Percentiles rank a stretch among this genome's conserved stretches.
phyloP scores from a whole-genome alignment of 1,140 invertebrate species.

The Diorhabda sublineata region DNA sequence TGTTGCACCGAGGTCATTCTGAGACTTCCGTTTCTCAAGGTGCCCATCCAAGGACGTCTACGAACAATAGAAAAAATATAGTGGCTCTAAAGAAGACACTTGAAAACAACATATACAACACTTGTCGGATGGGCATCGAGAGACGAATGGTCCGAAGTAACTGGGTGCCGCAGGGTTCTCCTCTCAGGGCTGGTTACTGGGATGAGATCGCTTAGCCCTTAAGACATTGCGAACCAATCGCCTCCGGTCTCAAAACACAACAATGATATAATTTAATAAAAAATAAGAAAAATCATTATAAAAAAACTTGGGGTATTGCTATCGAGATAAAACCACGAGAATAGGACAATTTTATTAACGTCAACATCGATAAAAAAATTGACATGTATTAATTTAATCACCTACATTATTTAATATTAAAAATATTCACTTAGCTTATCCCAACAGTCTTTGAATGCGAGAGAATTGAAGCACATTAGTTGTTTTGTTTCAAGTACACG shows the following conservation, averaged over 20 bases:
- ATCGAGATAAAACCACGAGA: slow-evolving; percentile 13
- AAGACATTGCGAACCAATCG: slow-evolving; percentile 29
- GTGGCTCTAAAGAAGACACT: slow-evolving; percentile 40
- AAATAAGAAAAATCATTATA: slow-evolving; percentile 30
- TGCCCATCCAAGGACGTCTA: slow-evolving; percentile 36
- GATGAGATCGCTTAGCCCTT: slow-evolving; percentile 44
- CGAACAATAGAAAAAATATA: slow-evolving; percentile 47
- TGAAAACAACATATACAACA: slow-evolving; percentile 41
- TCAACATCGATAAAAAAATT: slow-evolving; percentile 7
- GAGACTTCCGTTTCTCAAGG: slow-evolving; percentile 16
- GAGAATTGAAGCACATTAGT: background rate
- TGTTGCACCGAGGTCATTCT: slow-evolving; percentile 15
- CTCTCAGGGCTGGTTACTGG: slow-evolving; percentile 27
- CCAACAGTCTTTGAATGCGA: background rate
- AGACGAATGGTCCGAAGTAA: slow-evolving; percentile 11
- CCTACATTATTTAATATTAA: background rate
- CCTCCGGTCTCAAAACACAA: slow-evolving; percentile 33
- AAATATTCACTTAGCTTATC: background rate
- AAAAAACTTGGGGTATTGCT: slow-evolving; percentile 17
- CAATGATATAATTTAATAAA: slow-evolving; percentile 37
- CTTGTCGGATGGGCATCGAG: slow-evolving; percentile 36
- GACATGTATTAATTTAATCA: background rate
- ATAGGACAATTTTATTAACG: background rate
- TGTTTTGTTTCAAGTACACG: background rate
- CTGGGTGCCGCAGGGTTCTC: slow-evolving; percentile 24